Percentiles rank a stretch among this genome's conserved stretches.
Conservation (phyloP, 2,113 vertebrate species). For the Cebidichthys violaceus region DNA sequence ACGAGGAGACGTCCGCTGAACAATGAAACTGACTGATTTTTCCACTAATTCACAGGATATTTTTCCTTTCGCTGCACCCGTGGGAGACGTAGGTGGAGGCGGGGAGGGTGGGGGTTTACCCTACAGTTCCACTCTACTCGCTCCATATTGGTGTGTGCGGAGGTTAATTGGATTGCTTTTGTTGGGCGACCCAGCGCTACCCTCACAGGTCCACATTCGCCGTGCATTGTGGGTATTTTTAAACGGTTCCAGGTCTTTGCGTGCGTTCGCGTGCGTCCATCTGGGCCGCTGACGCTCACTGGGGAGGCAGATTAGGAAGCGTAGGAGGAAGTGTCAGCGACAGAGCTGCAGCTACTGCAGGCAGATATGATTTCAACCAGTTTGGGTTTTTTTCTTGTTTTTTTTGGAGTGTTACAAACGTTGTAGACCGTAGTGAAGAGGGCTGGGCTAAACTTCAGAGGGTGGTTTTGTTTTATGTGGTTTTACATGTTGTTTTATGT, state of each 20-base stretch:
- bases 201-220: neutral
- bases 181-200: constrained; percentile 30
- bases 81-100: neutral
- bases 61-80: constrained; percentile 52
- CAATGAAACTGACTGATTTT: constrained; percentile 76
- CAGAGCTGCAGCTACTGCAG: constrained; percentile 51
- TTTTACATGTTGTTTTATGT: neutral
- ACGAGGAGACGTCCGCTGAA: constrained; percentile 61
- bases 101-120: neutral
- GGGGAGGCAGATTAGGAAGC: constrained; percentile 27
- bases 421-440: neutral
- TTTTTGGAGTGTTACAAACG: neutral
- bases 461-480: neutral
- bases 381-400: neutral
- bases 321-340: constrained; percentile 47
- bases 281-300: constrained; percentile 42
- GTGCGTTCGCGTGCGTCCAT: constrained; percentile 46
- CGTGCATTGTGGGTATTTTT: too few species aligned
- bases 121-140: neutral
- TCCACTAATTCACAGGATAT: constrained; percentile 79
- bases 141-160: constrained; percentile 33
- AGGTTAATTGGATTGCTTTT: constrained; percentile 60
- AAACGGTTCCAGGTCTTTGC: neutral
- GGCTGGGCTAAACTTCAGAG: neutral
- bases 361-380: neutral